phyloP scores from a whole-genome alignment of 1,140 invertebrate species.

The Penaeus chinensis region DNA sequence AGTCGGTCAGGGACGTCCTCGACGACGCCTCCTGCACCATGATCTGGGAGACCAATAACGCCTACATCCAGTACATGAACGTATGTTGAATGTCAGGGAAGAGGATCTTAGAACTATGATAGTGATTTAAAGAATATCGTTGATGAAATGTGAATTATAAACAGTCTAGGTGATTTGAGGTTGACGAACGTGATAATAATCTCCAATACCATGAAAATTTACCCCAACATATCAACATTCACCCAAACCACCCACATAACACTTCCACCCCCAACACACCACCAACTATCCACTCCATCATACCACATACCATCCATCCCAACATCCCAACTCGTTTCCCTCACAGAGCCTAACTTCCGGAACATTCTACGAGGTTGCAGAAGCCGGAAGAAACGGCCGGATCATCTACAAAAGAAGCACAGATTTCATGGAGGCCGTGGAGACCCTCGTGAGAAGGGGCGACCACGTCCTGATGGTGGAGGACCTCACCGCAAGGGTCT shows the following conservation, averaged over 20 bases:
- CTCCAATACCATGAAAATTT: too few species aligned
- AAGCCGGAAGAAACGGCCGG: not conserved
- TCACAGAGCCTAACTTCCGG: slow-evolving; percentile 8
- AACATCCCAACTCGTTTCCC: not conserved
- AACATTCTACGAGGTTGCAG: slow-evolving; percentile 23
- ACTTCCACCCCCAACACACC: too few species aligned
- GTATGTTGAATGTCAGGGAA: not conserved
- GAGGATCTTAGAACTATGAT: too few species aligned
- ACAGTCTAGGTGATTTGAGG: too few species aligned
- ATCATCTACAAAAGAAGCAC: not conserved
- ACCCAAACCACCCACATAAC: too few species aligned
- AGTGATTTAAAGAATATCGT: not conserved
- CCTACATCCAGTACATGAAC: slow-evolving; percentile 21
- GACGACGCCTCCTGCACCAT: slow-evolving; percentile 27
- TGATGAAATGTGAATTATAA: too few species aligned
- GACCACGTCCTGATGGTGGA: slow-evolving; percentile 30
- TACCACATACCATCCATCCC: too few species aligned
- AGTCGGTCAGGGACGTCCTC: slow-evolving; percentile 15
- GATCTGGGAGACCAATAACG: slow-evolving; percentile 40
- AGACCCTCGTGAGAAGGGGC: not conserved
- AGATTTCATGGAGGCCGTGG: slow-evolving; percentile 4
- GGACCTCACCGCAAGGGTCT: slow-evolving; percentile 36
- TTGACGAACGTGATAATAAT: too few species aligned
- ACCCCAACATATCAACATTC: too few species aligned
- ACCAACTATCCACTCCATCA: too few species aligned